Conservation (phyloP, 2,888 invertebrate genomes). For the Philhelius pedissequus region DNA sequence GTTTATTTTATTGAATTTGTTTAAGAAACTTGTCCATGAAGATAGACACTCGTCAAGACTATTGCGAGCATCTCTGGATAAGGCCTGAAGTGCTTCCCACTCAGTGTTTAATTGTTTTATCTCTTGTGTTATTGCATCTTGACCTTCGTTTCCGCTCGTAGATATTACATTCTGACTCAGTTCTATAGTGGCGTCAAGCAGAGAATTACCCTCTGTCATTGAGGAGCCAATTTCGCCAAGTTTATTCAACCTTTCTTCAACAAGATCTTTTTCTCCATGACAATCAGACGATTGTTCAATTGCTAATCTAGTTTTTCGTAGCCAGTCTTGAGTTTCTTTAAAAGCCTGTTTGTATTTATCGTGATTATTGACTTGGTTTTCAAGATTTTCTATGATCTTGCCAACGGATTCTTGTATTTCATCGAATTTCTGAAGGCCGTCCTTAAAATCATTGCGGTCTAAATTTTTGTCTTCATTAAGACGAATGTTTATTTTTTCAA, state of each 20-base stretch:
- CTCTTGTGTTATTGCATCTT: conserved; percentile 89
- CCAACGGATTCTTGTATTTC: conserved; percentile 84
- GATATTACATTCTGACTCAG: conserved; percentile 87
- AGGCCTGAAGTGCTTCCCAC: conserved; percentile 89
- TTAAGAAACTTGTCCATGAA: conserved; percentile 90
- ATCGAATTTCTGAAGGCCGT: conserved; percentile 86
- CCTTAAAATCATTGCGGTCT: conserved; percentile 84
- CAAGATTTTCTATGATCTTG: conserved; percentile 86
- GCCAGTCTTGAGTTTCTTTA: conserved; percentile 91
- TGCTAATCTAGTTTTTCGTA: conserved; percentile 88
- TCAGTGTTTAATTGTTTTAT: conserved; percentile 88
- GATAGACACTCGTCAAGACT: conserved; percentile 87
- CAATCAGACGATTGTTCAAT: conserved; percentile 92
- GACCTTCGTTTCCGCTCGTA: conserved; percentile 90
- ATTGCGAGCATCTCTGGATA: conserved; percentile 88
- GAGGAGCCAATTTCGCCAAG: conserved; percentile 85
- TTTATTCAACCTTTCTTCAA: conserved; percentile 87
- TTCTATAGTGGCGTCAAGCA: conserved; percentile 87
- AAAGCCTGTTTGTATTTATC: conserved; percentile 91
- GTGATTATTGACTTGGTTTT: conserved; percentile 91
- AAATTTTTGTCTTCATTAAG: conserved; percentile 85
- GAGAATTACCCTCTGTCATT: conserved; percentile 85
- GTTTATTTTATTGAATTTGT: conserved; percentile 86
- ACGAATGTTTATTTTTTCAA: conserved; percentile 87
- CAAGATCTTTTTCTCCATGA: conserved; percentile 90